Evolutionary conservation across 1,140 invertebrate species (phyloP), one percentile per base, ranked within the genome.

Genomic region (Portunus trituberculatus): DNA sequence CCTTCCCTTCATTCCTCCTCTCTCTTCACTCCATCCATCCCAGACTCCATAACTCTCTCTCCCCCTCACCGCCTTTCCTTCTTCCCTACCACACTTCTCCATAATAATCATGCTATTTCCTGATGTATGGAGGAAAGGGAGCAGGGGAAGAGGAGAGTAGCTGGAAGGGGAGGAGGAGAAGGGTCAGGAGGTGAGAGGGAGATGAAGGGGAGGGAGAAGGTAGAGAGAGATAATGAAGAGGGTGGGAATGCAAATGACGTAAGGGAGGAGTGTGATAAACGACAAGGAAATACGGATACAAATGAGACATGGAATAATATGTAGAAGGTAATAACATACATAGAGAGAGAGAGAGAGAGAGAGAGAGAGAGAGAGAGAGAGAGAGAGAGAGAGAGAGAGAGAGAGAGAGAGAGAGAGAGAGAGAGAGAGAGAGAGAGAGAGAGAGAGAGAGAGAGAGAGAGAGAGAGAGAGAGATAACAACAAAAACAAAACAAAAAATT

Each of bases 301-400:
- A 46, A 48, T 46, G 87, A 46, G 87, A 46, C 39, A 89, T n/a
- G 46, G 45, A n/a, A 32, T 10, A 89, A 48, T 7, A n/a, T 8
- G n/a, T 59, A 20, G 12, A 12, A 59, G 52, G 52, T 59, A 59
- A 59, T 16, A 59, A 59, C 20, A 20, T 20, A 59, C 12, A 20
- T 59, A 59, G 0, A 39, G 20, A 88, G 86, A 39, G 86, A 39
- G 86, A 88, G 87, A 48, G 87, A 25, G 87, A 89, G 87, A 89
- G 87, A 46, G 39, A 89, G 87, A 46, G 45, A 46, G 20, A 89
- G 39, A 89, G 39, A 25, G 39, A 89, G 25, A 25, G 39, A 89
- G 45, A 46, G 87, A 89, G 87, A 89, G 87, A 89, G 87, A 89
- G 87, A 89, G 87, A 89, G 87, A 89, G 87, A 89, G 87, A 39